Evolutionary conservation across 1,140 invertebrate genomes (phyloP).

Genomic region (Aphelenchoides besseyi): DNA sequence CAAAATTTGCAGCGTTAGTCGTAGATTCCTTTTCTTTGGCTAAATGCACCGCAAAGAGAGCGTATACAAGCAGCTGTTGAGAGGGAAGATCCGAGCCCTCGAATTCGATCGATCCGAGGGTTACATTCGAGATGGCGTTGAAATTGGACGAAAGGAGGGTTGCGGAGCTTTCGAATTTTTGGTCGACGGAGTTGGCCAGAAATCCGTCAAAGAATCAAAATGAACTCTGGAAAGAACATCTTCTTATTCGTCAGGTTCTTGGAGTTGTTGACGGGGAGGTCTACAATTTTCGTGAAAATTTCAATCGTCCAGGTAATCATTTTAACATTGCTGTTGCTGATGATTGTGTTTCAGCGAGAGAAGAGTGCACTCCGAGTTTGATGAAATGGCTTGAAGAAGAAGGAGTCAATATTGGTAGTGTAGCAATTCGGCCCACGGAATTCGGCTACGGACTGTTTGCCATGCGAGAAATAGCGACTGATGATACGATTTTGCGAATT

Average conservation of each 20-base stretch:
- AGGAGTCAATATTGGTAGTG: slow-evolving; percentile 14
- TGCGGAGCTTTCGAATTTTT: slow-evolving; percentile 22
- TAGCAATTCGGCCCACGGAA: slow-evolving; percentile 27
- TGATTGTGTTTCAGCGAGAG: slow-evolving; percentile 26
- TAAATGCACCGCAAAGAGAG: neutral
- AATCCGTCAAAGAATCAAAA: slow-evolving; percentile 29
- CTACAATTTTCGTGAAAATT: slow-evolving; percentile 6
- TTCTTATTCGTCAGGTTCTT: slow-evolving; percentile 28
- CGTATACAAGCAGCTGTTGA: neutral
- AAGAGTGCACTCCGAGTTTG: slow-evolving; percentile 21
- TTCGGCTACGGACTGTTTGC: slow-evolving; percentile 27
- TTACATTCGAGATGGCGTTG: neutral
- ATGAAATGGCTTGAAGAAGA: slow-evolving; percentile 28
- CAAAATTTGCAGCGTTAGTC: too few species aligned
- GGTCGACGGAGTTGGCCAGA: slow-evolving; percentile 24
- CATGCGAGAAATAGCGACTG: slow-evolving; percentile 21
- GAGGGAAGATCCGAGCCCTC: too few species aligned
- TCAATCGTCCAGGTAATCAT: neutral
- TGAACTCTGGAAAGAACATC: slow-evolving; percentile 42
- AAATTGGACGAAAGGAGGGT: neutral
- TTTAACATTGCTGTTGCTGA: neutral
- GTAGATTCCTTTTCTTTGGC: too few species aligned
- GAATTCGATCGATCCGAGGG: neutral
- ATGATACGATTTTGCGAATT: slow-evolving; percentile 25
- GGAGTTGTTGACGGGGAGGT: neutral